phyloP scores from a whole-genome alignment of 2,113 vertebrate genomes.

The Rutilus rutilus region DNA sequence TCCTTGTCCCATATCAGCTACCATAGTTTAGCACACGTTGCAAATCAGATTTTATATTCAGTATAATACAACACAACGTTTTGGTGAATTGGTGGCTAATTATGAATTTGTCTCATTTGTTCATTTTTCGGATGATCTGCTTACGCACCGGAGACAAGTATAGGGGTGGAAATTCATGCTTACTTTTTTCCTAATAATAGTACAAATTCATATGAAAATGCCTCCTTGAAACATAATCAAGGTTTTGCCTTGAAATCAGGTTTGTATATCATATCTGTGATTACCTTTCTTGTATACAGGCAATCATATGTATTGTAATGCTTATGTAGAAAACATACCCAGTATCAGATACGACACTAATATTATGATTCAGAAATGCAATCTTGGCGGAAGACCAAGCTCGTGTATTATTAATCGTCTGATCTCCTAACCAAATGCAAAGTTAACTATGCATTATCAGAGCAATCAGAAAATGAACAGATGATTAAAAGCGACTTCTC shows the following conservation, averaged over 20 bases:
- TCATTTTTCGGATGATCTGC: no score
- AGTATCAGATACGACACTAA: neutral
- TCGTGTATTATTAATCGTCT: slow-evolving; percentile 18
- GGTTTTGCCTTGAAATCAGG: no score
- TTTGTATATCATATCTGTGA: neutral
- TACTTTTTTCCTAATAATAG: no score
- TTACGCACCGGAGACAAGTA: no score
- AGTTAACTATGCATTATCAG: slow-evolving; percentile 35
- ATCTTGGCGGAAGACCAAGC: neutral
- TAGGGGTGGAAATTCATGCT: no score
- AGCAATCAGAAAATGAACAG: slow-evolving; percentile 38
- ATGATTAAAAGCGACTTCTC: slow-evolving; percentile 20
- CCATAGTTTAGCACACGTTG: neutral
- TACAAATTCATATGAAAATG: no score
- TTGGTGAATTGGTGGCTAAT: no score
- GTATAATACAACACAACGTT: no score
- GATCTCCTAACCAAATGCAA: slow-evolving; percentile 29
- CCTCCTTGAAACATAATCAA: no score
- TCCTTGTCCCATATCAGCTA: neutral
- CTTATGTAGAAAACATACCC: neutral
- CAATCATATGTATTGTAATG: neutral
- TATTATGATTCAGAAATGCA: slow-evolving; percentile 10
- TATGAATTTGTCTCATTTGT: no score
- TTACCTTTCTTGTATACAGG: neutral
- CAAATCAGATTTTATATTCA: neutral